A percentile compares a stretch with the other conserved stretches of the same genome.
Evolutionary conservation across 2,797 vertebrate genomes (phyloP).

Genomic region (Oreonectes daqikongensis): DNA sequence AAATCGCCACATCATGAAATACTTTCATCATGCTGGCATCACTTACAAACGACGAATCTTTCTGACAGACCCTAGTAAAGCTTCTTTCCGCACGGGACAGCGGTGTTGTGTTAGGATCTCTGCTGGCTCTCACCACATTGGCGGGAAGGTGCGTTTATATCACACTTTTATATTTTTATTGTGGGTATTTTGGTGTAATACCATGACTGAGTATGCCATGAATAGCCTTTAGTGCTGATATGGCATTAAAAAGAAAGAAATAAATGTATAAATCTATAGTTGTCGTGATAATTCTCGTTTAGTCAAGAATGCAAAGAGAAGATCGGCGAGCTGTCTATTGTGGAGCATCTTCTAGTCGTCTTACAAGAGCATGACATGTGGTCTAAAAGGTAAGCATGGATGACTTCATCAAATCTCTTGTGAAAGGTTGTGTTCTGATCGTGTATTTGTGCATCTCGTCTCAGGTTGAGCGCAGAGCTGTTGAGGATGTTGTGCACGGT

Average conservation of each 20-base stretch:
- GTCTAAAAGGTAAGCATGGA: conserved; percentile 80
- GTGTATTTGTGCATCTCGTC: conserved; percentile 8
- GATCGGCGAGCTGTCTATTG: conserved; percentile 81
- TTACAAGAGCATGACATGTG: conserved; percentile 87
- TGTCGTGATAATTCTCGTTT: conserved; percentile 8
- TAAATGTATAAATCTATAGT: not conserved
- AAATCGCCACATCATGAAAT: no score
- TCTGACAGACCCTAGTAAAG: conserved; percentile 82
- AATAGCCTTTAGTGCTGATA: no score
- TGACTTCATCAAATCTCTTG: conserved; percentile 5
- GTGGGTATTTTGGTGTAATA: no score
- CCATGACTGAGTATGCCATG: no score
- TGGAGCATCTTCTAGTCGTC: conserved; percentile 85
- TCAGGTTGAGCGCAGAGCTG: conserved; percentile 85
- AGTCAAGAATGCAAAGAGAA: conserved; percentile 83
- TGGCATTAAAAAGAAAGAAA: no score
- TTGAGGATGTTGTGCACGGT: conserved; percentile 84
- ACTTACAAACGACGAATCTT: not conserved
- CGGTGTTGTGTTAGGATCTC: conserved; percentile 81
- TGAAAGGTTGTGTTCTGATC: not conserved
- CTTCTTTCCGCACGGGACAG: conserved; percentile 83
- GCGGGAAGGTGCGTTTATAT: conserved; percentile 81
- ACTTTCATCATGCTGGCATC: not conserved
- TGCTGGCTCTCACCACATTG: conserved; percentile 83
- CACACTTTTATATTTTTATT: not conserved